Percentiles rank a stretch among this genome's conserved stretches.
These are phyloP conservation scores for Drosophila cardini DNA, from an alignment of 1,140 invertebrate species.

Conservation along the genomic window DNA sequence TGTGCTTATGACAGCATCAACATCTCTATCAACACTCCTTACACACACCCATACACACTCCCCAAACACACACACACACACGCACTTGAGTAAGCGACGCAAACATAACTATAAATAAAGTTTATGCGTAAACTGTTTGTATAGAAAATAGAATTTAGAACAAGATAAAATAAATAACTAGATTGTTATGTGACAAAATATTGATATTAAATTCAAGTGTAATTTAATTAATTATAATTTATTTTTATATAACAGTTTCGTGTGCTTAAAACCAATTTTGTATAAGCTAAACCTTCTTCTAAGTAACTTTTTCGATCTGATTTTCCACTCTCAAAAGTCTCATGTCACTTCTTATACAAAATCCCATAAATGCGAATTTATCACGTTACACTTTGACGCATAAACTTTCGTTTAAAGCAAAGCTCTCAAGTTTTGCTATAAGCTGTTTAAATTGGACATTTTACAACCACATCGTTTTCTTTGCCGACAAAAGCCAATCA, in stretches of 20 bases:
- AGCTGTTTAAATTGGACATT: slow-evolving; percentile 22
- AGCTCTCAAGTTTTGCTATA: slow-evolving; percentile 11
- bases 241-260: too few relatives aligned
- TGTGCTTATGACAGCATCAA: slow-evolving; percentile 51
- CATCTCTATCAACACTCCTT: slow-evolving; percentile 28
- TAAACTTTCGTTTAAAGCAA: background rate
- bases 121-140: slow-evolving; percentile 32
- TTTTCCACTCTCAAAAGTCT: too few relatives aligned
- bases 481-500: slow-evolving; percentile 10
- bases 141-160: background rate
- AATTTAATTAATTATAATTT: too few relatives aligned
- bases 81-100: slow-evolving; percentile 8
- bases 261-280: too few relatives aligned
- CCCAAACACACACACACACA: slow-evolving; percentile 23
- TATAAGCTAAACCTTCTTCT: too few relatives aligned
- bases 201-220: too few relatives aligned
- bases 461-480: slow-evolving; percentile 1
- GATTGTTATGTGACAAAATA: background rate
- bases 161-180: background rate
- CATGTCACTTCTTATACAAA: too few relatives aligned
- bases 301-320: too few relatives aligned
- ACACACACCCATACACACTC: slow-evolving; percentile 34
- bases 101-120: slow-evolving; percentile 26
- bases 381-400: background rate
- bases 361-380: background rate